These are phyloP conservation scores for Emmelina monodactyla DNA, from an alignment of 2,888 invertebrate genomes.

Conservation along the genomic window DNA sequence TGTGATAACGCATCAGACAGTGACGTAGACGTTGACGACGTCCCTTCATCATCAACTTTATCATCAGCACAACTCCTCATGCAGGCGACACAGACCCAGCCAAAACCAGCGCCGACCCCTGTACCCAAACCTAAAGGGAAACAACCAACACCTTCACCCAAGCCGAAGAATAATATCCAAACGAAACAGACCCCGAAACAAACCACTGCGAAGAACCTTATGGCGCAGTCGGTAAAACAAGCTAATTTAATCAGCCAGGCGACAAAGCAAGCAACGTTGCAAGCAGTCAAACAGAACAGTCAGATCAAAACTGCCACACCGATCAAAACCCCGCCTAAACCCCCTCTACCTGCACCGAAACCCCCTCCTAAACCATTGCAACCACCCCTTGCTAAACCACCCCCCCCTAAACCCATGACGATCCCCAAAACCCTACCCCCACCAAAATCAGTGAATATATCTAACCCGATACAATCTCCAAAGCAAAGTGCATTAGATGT, in stretches of 20 bases:
- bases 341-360: not conserved
- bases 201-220: slow-evolving; percentile 26
- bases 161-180: slow-evolving; percentile 18
- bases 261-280: slow-evolving; percentile 22
- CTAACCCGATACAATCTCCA: slow-evolving; percentile 23
- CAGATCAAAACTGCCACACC: slow-evolving; percentile 1
- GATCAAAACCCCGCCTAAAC: not conserved
- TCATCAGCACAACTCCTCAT: slow-evolving; percentile 50
- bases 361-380: no score
- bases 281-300: slow-evolving; percentile 10
- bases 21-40: slow-evolving; percentile 53
- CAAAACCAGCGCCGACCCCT: slow-evolving; percentile 19
- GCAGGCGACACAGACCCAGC: slow-evolving; percentile 35
- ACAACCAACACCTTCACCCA: slow-evolving; percentile 11
- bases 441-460: slow-evolving; percentile 14
- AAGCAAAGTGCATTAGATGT: slow-evolving; percentile 12
- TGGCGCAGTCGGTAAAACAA: slow-evolving; percentile 36
- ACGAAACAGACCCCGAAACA: slow-evolving; percentile 15
- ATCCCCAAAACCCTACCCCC: slow-evolving; percentile 13
- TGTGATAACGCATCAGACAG: slow-evolving; percentile 45
- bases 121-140: slow-evolving; percentile 22
- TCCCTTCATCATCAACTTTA: slow-evolving; percentile 26
- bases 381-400: no score
- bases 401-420: slow-evolving; percentile 13
- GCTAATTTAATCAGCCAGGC: slow-evolving; percentile 11